Percentiles rank a stretch among this genome's conserved stretches.
These are phyloP conservation scores for Bufo bufo DNA, from an alignment of 2,113 vertebrate genomes.

Conservation along the genomic window DNA sequence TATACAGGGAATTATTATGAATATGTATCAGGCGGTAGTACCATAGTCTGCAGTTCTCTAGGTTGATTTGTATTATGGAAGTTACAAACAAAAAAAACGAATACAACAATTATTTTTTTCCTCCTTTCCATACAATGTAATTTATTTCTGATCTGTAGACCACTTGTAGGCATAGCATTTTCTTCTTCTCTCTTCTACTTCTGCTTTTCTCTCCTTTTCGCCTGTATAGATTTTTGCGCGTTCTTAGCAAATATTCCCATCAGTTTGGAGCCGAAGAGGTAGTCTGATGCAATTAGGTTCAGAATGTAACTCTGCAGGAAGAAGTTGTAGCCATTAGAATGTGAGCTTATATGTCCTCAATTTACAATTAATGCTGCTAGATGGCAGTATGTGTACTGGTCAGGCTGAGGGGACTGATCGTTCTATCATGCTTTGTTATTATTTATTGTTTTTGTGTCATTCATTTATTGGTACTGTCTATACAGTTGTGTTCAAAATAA, in stretches of 20 bases:
- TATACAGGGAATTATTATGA: too few species aligned
- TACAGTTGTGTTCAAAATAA: too few species aligned
- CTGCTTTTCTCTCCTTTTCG: not conserved
- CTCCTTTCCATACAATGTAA: not conserved
- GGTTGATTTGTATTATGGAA: too few species aligned
- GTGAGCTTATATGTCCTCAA: too few species aligned
- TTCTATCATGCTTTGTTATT: too few species aligned
- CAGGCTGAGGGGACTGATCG: not conserved
- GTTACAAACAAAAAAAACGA: too few species aligned
- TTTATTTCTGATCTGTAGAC: not conserved
- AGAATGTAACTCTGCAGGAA: conserved; percentile 1
- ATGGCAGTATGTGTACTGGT: not conserved
- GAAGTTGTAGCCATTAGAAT: not conserved
- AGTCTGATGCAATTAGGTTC: not conserved
- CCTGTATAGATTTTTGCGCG: rapidly evolving
- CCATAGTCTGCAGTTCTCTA: too few species aligned
- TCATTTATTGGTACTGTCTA: too few species aligned
- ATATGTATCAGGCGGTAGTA: too few species aligned
- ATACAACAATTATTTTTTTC: not conserved
- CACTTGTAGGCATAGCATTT: too few species aligned
- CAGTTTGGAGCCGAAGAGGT: not conserved
- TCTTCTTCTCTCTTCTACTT: not conserved
- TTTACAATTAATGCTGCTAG: not conserved
- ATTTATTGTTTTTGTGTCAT: too few species aligned
- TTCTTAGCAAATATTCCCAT: not conserved